Conservation (phyloP, 2,797 vertebrate species). For the Enteromius treurensis region DNA sequence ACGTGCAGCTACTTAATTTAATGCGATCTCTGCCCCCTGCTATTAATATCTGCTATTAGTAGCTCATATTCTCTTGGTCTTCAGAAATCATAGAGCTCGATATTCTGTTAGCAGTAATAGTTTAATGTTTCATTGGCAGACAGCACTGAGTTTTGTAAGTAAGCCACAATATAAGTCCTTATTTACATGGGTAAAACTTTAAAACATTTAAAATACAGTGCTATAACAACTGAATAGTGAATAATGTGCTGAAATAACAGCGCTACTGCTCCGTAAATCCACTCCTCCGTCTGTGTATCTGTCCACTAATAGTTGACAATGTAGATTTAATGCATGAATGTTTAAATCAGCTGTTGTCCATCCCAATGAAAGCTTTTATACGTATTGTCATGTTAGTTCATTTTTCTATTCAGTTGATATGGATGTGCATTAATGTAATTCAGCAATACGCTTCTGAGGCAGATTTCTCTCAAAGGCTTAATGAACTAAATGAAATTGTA, state of each 20-base stretch:
- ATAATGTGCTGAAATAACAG: neutral
- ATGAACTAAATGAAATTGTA: neutral
- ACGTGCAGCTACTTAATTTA: neutral
- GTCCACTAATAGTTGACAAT: neutral
- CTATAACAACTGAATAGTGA: neutral
- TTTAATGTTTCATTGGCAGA: neutral
- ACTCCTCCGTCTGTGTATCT: neutral
- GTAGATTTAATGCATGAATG: constrained; percentile 18
- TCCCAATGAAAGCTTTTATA: constrained; percentile 18
- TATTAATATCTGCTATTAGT: too few species aligned
- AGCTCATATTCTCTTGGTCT: neutral
- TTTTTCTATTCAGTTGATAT: constrained; percentile 25
- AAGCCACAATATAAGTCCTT: neutral
- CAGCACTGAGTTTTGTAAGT: neutral
- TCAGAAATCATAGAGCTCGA: neutral
- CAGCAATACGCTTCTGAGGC: constrained; percentile 10
- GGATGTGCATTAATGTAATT: constrained; percentile 11
- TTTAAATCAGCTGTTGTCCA: constrained; percentile 20
- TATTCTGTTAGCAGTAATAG: neutral
- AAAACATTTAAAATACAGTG: neutral
- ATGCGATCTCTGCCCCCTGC: neutral
- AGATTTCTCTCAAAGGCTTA: neutral
- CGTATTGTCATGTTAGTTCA: constrained; percentile 19
- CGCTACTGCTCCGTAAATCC: neutral
- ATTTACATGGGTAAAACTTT: neutral